A percentile compares a stretch with the other conserved stretches of the same genome.
Evolutionary conservation across 1,140 invertebrate genomes (phyloP).

Genomic region (Drosophila arawakana): DNA sequence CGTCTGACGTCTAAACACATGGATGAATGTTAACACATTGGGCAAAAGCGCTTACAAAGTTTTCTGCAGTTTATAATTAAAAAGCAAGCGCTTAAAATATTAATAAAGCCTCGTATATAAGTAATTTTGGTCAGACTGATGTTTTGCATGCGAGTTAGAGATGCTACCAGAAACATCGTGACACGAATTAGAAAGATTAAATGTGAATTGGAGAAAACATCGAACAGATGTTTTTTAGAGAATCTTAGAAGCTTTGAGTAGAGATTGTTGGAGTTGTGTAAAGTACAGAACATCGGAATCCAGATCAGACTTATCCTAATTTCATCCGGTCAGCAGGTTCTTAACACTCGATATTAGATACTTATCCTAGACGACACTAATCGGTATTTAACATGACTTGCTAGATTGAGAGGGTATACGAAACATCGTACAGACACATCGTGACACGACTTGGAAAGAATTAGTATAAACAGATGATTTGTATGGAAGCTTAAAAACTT

Average conservation of each 20-base stretch:
- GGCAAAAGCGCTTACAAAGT: conserved; percentile 24
- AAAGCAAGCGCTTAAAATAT: conserved; percentile 38
- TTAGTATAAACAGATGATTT: neutral
- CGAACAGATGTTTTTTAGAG: neutral
- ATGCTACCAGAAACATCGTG: neutral
- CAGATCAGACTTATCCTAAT: no score
- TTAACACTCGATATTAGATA: no score
- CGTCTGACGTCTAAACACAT: neutral
- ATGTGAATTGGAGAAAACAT: neutral
- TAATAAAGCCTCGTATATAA: conserved; percentile 15
- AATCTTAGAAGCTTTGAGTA: no score
- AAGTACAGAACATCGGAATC: no score
- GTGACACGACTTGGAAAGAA: conserved; percentile 1
- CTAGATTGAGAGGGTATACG: neutral
- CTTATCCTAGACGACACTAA: no score
- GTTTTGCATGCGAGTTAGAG: conserved; percentile 13
- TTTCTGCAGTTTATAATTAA: conserved; percentile 25
- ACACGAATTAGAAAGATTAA: neutral
- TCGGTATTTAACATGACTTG: no score
- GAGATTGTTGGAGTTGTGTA: no score
- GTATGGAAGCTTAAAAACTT: neutral
- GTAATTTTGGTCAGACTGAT: neutral
- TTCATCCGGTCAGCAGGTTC: no score
- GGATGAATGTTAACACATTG: conserved; percentile 23
- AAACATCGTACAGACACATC: neutral